Conservation (phyloP, 2,888 invertebrate species). For the Lycocerus yunnanus region DNA sequence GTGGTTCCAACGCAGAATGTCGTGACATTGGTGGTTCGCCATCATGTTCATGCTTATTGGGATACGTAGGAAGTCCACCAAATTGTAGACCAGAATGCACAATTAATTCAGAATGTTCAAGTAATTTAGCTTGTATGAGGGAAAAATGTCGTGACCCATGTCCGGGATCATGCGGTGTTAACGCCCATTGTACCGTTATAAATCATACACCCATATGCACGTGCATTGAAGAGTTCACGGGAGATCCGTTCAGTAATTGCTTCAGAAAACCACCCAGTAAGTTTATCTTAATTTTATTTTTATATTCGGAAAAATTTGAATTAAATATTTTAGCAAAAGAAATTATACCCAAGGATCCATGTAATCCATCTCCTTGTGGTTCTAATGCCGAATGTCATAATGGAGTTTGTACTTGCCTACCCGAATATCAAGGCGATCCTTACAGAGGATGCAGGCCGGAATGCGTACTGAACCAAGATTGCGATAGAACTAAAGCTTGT, state of each 20-base stretch:
- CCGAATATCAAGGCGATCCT: constrained; percentile 64
- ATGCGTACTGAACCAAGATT: constrained; percentile 62
- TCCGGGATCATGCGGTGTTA: constrained; percentile 76
- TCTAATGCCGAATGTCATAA: constrained; percentile 76
- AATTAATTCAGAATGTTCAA: constrained; percentile 73
- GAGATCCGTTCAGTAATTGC: constrained; percentile 76
- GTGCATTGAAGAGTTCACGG: constrained; percentile 73
- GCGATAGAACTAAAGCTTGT: constrained; percentile 56
- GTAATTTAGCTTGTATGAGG: constrained; percentile 70
- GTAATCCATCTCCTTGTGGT: constrained; percentile 77
- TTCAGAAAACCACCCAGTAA: constrained; percentile 45
- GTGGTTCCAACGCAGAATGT: constrained; percentile 68
- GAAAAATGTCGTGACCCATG: constrained; percentile 80
- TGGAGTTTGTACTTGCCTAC: constrained; percentile 64
- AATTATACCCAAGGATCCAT: constrained; percentile 57
- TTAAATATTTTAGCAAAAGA: background rate
- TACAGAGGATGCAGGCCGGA: constrained; percentile 63
- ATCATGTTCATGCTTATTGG: constrained; percentile 70
- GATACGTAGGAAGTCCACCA: constrained; percentile 77
- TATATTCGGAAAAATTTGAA: background rate
- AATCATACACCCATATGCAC: constrained; percentile 73
- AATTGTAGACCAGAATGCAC: constrained; percentile 79
- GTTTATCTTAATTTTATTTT: background rate
- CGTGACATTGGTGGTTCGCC: constrained; percentile 67
- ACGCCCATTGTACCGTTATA: constrained; percentile 72